These are phyloP conservation scores for Sitophilus oryzae DNA, from an alignment of 1,140 invertebrate genomes.

Conservation along the genomic window DNA sequence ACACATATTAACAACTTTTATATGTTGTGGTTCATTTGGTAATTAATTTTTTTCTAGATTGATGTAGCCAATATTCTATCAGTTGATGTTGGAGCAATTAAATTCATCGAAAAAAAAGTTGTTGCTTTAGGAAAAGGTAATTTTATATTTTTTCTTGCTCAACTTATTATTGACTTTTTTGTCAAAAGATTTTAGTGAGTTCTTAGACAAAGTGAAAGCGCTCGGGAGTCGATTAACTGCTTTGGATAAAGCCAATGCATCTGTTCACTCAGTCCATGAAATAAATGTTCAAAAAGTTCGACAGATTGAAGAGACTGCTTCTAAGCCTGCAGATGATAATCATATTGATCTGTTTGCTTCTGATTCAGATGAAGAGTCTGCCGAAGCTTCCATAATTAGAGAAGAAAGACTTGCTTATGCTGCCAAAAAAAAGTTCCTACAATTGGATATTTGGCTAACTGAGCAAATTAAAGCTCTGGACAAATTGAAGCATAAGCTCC, in stretches of 20 bases:
- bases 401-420: slow-evolving; percentile 82
- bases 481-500: slow-evolving; percentile 92
- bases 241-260: slow-evolving; percentile 18
- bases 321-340: slow-evolving; percentile 49
- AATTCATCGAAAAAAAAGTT: slow-evolving; percentile 37
- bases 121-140: slow-evolving; percentile 34
- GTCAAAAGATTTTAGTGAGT: slow-evolving; percentile 19
- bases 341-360: slow-evolving; percentile 91
- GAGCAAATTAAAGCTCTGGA: slow-evolving; percentile 89
- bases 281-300: slow-evolving; percentile 16
- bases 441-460: slow-evolving; percentile 58
- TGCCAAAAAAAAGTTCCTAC: slow-evolving; percentile 68
- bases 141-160: not conserved
- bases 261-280: slow-evolving; percentile 18
- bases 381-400: slow-evolving; percentile 68
- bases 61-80: slow-evolving; percentile 4
- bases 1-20: not conserved
- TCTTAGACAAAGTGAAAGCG: slow-evolving; percentile 24
- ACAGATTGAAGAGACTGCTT: slow-evolving; percentile 1
- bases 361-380: slow-evolving; percentile 77
- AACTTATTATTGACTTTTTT: not conserved
- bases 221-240: slow-evolving; percentile 21
- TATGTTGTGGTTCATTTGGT: not conserved
- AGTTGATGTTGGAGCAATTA: slow-evolving; percentile 31
- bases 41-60: slow-evolving; percentile 4